Conservation (phyloP, 2,888 invertebrate genomes). For the Diadromus collaris region DNA sequence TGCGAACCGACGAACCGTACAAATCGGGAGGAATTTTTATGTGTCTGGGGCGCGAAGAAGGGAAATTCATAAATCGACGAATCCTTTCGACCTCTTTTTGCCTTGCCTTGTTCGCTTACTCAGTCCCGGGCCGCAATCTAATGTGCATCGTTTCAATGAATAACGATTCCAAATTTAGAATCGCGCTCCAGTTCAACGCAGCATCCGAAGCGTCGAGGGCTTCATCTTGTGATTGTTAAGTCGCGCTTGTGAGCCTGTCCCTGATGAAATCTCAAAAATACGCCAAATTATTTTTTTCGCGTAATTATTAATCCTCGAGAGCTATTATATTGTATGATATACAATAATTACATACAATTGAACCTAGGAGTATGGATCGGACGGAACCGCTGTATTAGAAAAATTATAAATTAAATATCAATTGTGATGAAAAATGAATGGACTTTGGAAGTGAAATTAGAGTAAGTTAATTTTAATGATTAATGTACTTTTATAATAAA, state of each 20-base stretch:
- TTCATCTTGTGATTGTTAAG: conserved; percentile 33
- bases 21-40: conserved; percentile 44
- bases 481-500: too few relatives aligned
- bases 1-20: not conserved
- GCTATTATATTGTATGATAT: not conserved
- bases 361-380: too few relatives aligned
- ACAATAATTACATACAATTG: not conserved
- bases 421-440: too few relatives aligned
- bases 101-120: conserved; percentile 24
- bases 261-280: not conserved
- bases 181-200: conserved; percentile 25
- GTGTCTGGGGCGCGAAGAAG: conserved; percentile 39
- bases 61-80: conserved; percentile 50
- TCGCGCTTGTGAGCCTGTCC: conserved; percentile 30
- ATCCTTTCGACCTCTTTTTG: conserved; percentile 46
- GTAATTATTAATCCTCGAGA: not conserved
- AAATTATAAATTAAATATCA: too few relatives aligned
- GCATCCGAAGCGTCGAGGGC: conserved; percentile 22
- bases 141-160: conserved; percentile 58
- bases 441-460: too few relatives aligned
- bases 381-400: too few relatives aligned
- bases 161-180: conserved; percentile 64
- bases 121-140: conserved; percentile 44
- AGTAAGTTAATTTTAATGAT: too few relatives aligned
- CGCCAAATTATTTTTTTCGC: not conserved